Evolutionary conservation across 2,113 vertebrate species (phyloP), one percentile per base, ranked within the genome.

Genomic region (Xenopus borealis): DNA sequence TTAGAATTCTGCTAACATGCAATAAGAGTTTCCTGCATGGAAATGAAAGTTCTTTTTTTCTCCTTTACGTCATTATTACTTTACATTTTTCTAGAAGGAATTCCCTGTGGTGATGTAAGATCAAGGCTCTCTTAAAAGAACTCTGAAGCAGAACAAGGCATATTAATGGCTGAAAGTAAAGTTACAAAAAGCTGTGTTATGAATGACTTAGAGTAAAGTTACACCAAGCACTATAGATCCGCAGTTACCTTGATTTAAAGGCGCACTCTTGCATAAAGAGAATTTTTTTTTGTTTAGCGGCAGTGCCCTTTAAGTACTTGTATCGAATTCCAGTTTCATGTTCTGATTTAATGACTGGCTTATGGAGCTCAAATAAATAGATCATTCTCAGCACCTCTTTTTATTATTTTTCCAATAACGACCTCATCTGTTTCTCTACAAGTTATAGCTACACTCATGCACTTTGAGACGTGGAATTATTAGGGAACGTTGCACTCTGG

Each of bases 321-420:
- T 61, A 67, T 52, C 63, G 65, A 62, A 17, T 50, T 68, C 19
- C 19, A 30, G 44, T 47, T 62, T 61, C 53, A 18, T 50, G 16
- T 40, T 33, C 23, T 62, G 57, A 75, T 75, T 75, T 75, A 75
- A 75, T 57, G 23, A 68, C 65, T 50, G 30, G 9, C 53, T 59
- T 61, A 50, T 47, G 40, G 23, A 58, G 45, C 64, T 61, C 33
- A 17, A 50, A 66, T 61, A 61, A 75, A 67, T 67, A 20, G 55
- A 44, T 68, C 23, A 52, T 40, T 62, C 46, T 30, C 44, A 62
- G 19, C 55, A 68, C 55, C 23, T 52, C 47, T 57, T 68, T 75
- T 75, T 68, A 75, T 75, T 68, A n/a, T 75, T n/a, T 75, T 75
- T 67, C 72, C 72, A 75, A 75, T 75, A 75, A 68, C 17, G 44